Evolutionary conservation across 2,797 vertebrate species (phyloP).

Genomic region (Mormyrops attenuatus): DNA sequence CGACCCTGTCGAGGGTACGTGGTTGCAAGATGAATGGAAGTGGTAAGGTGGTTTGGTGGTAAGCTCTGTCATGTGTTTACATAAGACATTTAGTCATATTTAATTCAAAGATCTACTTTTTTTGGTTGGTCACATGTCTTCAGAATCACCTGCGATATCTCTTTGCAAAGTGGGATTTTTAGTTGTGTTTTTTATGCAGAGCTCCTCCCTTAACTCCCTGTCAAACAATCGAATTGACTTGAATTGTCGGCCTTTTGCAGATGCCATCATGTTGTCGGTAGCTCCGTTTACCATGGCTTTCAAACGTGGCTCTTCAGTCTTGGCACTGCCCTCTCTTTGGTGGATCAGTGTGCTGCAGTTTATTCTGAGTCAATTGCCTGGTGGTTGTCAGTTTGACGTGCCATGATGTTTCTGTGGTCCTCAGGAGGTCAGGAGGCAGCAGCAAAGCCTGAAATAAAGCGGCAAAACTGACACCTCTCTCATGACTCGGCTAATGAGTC

Average conservation of each 20-base stretch:
- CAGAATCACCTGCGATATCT: neutral
- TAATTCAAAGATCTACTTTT: neutral
- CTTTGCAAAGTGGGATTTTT: neutral
- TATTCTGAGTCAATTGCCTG: neutral
- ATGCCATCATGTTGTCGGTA: neutral
- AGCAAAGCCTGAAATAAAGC: neutral
- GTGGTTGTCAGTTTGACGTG: neutral
- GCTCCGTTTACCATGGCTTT: neutral
- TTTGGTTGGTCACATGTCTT: neutral
- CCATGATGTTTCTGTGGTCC: neutral
- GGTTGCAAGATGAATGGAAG: neutral
- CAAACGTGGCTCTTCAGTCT: neutral
- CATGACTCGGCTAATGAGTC: neutral
- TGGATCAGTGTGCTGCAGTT: neutral
- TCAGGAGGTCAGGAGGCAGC: neutral
- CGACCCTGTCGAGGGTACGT: neutral
- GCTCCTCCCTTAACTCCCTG: neutral
- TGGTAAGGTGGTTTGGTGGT: neutral
- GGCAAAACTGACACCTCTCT: neutral
- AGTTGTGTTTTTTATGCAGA: neutral
- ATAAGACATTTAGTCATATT: neutral
- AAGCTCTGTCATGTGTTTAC: neutral
- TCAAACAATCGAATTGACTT: neutral
- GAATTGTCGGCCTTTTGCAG: neutral
- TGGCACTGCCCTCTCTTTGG: neutral